Percentiles rank a stretch among this genome's conserved stretches.
Conservation (phyloP, 2,888 invertebrate genomes). For the Leptarthrus brevirostris region DNA sequence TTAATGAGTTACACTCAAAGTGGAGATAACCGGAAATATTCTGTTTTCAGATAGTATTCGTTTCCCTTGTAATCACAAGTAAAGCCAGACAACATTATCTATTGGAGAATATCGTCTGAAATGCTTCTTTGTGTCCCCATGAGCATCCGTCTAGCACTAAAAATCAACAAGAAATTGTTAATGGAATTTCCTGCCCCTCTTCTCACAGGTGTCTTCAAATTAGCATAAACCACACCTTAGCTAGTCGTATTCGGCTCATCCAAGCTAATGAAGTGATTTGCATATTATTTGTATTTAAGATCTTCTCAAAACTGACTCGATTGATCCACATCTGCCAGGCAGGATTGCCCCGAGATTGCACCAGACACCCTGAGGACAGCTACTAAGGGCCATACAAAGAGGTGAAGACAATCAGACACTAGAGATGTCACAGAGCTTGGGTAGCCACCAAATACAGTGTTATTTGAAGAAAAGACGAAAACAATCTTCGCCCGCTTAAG, state of each 20-base stretch:
- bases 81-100: neutral
- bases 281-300: constrained; percentile 47
- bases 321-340: constrained; percentile 44
- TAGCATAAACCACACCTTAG: constrained; percentile 47
- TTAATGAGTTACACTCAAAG: neutral
- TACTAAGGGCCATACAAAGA: constrained; percentile 25
- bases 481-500: constrained; percentile 11
- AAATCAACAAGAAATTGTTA: constrained; percentile 4
- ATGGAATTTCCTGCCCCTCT: constrained; percentile 41
- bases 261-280: constrained; percentile 48
- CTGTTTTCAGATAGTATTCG: too few relatives aligned
- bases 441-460: neutral
- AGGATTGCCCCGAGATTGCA: neutral
- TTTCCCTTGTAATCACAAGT: too few relatives aligned
- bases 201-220: constrained; percentile 41
- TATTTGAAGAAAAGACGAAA: neutral
- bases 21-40: too few relatives aligned
- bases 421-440: constrained; percentile 7
- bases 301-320: neutral
- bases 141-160: neutral
- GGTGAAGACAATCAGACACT: constrained; percentile 37
- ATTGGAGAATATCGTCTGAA: neutral
- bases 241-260: constrained; percentile 33
- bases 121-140: neutral
- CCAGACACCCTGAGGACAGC: constrained; percentile 5